These are phyloP conservation scores for Capricornis sumatraensis DNA, from an alignment of 2,113 vertebrate species.

Conservation along the genomic window DNA sequence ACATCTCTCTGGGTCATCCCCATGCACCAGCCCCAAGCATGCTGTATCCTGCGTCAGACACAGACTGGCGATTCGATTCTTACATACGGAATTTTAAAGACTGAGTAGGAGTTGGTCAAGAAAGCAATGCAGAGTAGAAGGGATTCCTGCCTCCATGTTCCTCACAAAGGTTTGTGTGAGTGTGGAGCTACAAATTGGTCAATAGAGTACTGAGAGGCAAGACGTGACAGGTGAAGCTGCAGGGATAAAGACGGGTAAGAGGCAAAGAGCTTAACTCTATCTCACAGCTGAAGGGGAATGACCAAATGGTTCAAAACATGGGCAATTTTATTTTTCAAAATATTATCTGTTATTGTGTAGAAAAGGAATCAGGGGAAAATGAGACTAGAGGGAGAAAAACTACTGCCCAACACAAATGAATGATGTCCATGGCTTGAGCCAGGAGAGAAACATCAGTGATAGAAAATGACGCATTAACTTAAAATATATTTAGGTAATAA, in stretches of 20 bases:
- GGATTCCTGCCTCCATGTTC: neutral
- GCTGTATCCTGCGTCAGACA: no score
- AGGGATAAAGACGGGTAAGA: neutral
- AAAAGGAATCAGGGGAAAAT: neutral
- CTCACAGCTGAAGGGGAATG: neutral
- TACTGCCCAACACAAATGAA: neutral
- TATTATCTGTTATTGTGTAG: neutral
- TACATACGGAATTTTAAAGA: neutral
- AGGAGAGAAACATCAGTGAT: neutral
- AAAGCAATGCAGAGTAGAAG: neutral
- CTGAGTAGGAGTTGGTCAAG: neutral
- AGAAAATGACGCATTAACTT: neutral
- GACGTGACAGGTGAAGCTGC: neutral
- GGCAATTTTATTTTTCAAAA: neutral
- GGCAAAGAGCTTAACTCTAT: neutral
- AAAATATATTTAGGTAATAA: neutral
- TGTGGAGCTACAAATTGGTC: neutral
- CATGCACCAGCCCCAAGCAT: no score
- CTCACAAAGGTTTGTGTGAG: neutral
- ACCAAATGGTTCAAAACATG: neutral
- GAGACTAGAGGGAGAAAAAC: constrained; percentile 2
- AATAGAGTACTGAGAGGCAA: neutral
- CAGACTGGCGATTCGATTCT: no score
- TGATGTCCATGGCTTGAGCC: neutral
- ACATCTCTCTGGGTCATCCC: no score